Base-by-base conservation (phyloP, 2,888 invertebrate species). In the Andrena minutula region DNA sequence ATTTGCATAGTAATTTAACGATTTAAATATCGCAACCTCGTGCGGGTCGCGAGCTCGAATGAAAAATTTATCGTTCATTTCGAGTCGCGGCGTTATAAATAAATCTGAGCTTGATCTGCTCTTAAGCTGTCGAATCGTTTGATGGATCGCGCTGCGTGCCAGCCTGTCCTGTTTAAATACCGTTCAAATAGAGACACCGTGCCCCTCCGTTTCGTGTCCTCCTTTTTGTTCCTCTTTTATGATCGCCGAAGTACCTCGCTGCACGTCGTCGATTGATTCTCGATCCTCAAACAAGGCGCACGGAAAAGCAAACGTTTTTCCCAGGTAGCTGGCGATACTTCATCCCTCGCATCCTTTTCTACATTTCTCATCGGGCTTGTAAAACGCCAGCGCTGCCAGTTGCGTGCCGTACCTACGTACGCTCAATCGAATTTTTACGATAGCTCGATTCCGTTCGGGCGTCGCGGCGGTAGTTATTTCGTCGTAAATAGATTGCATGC, bases 121-220 rank as follows among this genome's bases (percentile, higher is more conserved):
- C 83, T 88, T 88, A 86, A 88, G 69, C 85, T 78, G 88, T 86
- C 88, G 75, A 68, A 35, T 74, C 80, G 69, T 81, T 85, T 88
- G 88, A 88, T 79, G 79, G 73, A 88, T 87, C 61, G 69, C 65
- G 60, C 77, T 71, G 69, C 56, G 51, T 60, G 47, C 49, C 56
- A 4, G 10, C 51, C 28, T 63, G 80, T 75, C 79, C 63, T 60
- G 70, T 85, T 86, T 78, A 78, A 84, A 86, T 74, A 63, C 65
- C 80, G 73, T 51, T 79, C 76, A 69, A 76, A 80, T 51, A 63
- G 80, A 79, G 72, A 81, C 75, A 35, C 58, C 68, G 66, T 71
- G 64, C 6, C 26, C 69, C 65, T n/a, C 30, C 61, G 47, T 61
- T 60, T 74, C 30, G 74, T 66, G 60, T 66, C 60, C 20, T 49